These are phyloP conservation scores for Drosophila leonis DNA, from an alignment of 2,888 invertebrate species.

Conservation along the genomic window DNA sequence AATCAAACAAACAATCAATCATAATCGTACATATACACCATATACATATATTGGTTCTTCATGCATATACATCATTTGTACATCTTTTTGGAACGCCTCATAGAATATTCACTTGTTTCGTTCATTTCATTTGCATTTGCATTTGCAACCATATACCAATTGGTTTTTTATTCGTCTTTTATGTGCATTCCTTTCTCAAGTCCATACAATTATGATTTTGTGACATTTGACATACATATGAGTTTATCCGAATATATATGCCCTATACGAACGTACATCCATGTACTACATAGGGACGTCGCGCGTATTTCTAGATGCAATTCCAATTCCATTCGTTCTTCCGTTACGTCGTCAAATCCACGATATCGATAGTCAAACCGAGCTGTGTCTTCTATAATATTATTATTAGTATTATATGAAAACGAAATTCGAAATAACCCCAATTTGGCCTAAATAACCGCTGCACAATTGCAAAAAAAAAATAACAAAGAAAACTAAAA, in stretches of 20 bases:
- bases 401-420: constrained; percentile 31
- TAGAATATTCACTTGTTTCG: constrained; percentile 18
- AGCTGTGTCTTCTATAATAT: constrained; percentile 34
- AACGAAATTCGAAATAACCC: constrained; percentile 16
- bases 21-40: constrained; percentile 54
- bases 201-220: constrained; percentile 28
- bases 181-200: constrained; percentile 20
- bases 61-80: constrained; percentile 37
- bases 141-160: constrained; percentile 38
- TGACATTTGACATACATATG: constrained; percentile 16
- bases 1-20: constrained; percentile 20
- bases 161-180: constrained; percentile 25
- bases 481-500: constrained; percentile 3
- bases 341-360: constrained; percentile 74
- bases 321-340: constrained; percentile 55
- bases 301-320: constrained; percentile 28
- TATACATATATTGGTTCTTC: constrained; percentile 42
- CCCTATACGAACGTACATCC: constrained; percentile 13
- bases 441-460: constrained; percentile 50
- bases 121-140: constrained; percentile 11
- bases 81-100: constrained; percentile 46
- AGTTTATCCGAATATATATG: constrained; percentile 17
- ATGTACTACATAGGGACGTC: constrained; percentile 33
- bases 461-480: constrained; percentile 40
- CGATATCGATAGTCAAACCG: constrained; percentile 76